phyloP scores from a whole-genome alignment of 2,797 vertebrate genomes.

The Rhinatrema bivittatum region DNA sequence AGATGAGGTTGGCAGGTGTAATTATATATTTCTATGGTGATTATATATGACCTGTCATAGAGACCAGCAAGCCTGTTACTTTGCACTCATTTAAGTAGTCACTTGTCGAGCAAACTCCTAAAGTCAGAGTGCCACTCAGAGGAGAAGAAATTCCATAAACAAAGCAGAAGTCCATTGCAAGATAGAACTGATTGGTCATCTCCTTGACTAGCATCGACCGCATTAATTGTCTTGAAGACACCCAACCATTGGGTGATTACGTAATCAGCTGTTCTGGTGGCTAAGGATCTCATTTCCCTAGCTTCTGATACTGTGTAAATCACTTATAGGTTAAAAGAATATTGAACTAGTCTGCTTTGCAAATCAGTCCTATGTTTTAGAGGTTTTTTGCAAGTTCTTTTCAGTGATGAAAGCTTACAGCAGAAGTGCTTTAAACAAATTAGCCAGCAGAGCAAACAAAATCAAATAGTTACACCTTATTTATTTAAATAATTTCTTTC shows the following conservation, averaged over 20 bases:
- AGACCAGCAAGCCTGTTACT: slow-evolving; percentile 56
- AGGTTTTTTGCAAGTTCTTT: too few species aligned
- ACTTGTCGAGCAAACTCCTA: slow-evolving; percentile 53
- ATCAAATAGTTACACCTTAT: too few species aligned
- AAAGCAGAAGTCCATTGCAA: slow-evolving; percentile 22
- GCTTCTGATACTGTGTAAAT: too few species aligned
- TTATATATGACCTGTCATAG: slow-evolving; percentile 59
- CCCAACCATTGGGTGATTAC: neutral
- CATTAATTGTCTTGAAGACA: slow-evolving; percentile 10
- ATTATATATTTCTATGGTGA: slow-evolving; percentile 76
- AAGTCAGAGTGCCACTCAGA: slow-evolving; percentile 32
- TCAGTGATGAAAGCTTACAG: too few species aligned
- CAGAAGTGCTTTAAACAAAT: too few species aligned
- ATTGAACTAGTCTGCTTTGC: too few species aligned
- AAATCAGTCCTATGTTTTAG: too few species aligned
- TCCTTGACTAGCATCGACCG: slow-evolving; percentile 13
- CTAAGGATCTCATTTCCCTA: too few species aligned
- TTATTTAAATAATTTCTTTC: too few species aligned
- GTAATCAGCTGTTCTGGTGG: too few species aligned
- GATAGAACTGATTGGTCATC: slow-evolving; percentile 35
- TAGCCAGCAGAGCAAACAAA: too few species aligned
- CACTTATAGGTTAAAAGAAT: too few species aligned
- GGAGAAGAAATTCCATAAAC: slow-evolving; percentile 30
- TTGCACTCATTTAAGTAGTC: slow-evolving; percentile 49
- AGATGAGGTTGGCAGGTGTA: slow-evolving; percentile 77